These are phyloP conservation scores for Acrocephalus scirpaceus DNA, from an alignment of 2,797 vertebrate species.

Conservation along the genomic window DNA sequence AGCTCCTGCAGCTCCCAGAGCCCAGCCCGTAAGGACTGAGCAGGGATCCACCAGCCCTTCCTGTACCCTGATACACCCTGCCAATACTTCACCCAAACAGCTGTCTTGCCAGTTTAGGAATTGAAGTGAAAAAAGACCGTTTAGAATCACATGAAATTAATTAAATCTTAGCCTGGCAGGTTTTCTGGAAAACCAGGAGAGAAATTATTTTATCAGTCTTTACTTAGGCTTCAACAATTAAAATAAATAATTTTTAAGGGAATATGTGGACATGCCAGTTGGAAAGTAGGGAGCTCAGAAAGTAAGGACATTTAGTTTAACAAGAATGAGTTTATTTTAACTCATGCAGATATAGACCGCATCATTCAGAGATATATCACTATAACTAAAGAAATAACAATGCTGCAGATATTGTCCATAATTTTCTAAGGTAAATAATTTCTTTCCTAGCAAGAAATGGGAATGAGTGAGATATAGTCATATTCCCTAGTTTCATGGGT, in stretches of 20 bases:
- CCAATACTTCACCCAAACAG: neutral
- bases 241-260: neutral
- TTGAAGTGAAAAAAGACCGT: neutral
- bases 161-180: neutral
- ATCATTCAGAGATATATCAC: neutral
- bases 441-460: neutral
- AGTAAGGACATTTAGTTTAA: neutral
- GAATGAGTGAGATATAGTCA: neutral
- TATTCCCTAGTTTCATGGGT: neutral
- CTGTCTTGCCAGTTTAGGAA: neutral
- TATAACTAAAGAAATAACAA: neutral
- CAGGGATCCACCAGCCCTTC: no score
- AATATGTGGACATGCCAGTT: neutral
- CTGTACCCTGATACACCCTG: neutral
- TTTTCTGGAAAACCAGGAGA: neutral
- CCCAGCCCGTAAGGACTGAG: fast-evolving
- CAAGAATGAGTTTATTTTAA: neutral
- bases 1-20: neutral
- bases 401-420: neutral
- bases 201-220: neutral
- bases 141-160: neutral
- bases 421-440: neutral
- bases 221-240: neutral
- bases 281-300: neutral
- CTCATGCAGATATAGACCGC: neutral